Evolutionary conservation across 2,888 invertebrate species (phyloP).

Genomic region (Caradrina kadenii): DNA sequence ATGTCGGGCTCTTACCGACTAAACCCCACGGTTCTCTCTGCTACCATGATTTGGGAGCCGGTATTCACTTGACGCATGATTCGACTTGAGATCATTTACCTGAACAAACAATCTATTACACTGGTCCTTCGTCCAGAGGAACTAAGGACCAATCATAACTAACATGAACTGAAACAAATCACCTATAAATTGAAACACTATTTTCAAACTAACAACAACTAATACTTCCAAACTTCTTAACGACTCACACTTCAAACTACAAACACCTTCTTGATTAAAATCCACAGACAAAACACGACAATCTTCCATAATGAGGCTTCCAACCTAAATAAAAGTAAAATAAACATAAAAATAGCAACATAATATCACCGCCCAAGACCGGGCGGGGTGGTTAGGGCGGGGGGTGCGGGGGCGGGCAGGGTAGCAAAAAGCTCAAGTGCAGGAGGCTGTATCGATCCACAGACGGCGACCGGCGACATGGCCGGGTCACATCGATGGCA

Average conservation of each 20-base stretch:
- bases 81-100: too few relatives aligned
- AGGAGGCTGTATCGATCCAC: conserved; percentile 90
- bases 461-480: conserved; percentile 85
- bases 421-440: conserved; percentile 88
- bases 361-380: conserved; percentile 74
- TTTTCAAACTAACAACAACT: neutral
- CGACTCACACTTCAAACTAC: neutral
- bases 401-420: conserved; percentile 61
- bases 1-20: too few relatives aligned
- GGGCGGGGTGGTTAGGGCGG: conserved; percentile 65
- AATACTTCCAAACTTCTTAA: neutral
- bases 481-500: conserved; percentile 84
- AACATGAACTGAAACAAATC: neutral
- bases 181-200: neutral
- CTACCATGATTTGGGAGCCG: too few relatives aligned
- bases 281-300: neutral
- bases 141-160: conserved; percentile 1
- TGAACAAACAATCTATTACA: neutral
- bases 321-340: conserved; percentile 74
- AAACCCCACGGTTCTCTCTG: too few relatives aligned
- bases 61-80: too few relatives aligned
- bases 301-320: conserved; percentile 49
- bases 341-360: conserved; percentile 85
- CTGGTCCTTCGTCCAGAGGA: neutral
- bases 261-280: conserved; percentile 12